Base-by-base conservation (phyloP, 2,888 invertebrate genomes). In the Pollenia griseotomentosa region DNA sequence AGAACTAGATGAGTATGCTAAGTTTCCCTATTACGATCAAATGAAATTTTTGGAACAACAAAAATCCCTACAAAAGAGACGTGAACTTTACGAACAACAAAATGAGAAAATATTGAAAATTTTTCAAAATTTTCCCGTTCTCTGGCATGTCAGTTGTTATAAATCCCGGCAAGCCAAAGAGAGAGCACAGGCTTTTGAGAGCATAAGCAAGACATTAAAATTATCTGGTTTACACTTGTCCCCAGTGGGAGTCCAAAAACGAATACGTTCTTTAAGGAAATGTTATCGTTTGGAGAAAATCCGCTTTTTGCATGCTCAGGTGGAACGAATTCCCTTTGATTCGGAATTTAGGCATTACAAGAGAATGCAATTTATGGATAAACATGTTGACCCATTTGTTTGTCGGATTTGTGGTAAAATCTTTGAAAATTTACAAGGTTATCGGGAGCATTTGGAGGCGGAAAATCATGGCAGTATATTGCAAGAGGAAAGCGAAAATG, bases 271-370 rank as follows among this genome's bases (percentile, higher is more conserved):
- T 11, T 78, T 92, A 66, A 88, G 91, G 0, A 92, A 91, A 40
- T 90, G 90, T 5, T 92, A 92, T 88, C 90, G 92, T 5, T 85
- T 91, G 78, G 92, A 92, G 83, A 92, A 92, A 88, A 90, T 92
- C 9, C 88, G 91, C 4, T 89, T 89, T 48, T 53, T 92, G 75
- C 90, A 91, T 14, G 88, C 90, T n/a, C 88, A 90, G 8, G 90
- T 90, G 1, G 91, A 91, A 66, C 89, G 82, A 9, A 71, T 57
- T 0, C 59, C 55, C 8, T 92, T 91, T 61, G 89, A 89, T 0
- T 78, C 90, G 3, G 78, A 57, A 2, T 92, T 92, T 23, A 90
- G 90, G 74, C 92, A 91, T 71, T 92, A 90, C 75, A 86, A 85
- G 10, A 90, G 89, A 57, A 91, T 92, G 91, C 88, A 91, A 57